phyloP scores from a whole-genome alignment of 2,888 invertebrate genomes.

The Aricia artaxerxes region DNA sequence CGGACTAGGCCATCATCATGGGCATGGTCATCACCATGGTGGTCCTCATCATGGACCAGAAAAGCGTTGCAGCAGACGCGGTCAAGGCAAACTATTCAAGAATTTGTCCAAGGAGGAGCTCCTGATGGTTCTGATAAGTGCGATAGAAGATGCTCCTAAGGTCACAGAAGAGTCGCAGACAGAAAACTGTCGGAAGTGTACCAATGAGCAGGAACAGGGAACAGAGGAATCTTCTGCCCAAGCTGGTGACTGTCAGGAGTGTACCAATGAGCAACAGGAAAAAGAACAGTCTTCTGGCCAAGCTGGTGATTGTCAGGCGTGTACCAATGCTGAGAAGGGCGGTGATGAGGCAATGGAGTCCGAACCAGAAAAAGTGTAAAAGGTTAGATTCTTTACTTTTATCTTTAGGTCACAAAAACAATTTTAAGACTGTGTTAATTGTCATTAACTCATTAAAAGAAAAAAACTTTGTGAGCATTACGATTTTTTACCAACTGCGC shows the following conservation, averaged over 20 bases:
- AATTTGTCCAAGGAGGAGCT: constrained; percentile 19
- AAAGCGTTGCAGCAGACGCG: background rate
- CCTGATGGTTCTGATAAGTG: background rate
- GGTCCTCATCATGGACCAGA: background rate
- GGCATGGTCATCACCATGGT: background rate
- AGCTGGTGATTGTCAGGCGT: background rate
- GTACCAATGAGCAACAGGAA: background rate
- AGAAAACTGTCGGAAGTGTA: background rate
- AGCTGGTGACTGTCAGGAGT: background rate
- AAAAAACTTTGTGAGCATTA: too few species aligned
- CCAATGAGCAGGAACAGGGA: background rate
- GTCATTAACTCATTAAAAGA: too few species aligned
- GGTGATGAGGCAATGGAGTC: background rate
- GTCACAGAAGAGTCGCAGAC: background rate
- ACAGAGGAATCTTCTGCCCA: background rate
- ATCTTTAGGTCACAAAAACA: too few species aligned
- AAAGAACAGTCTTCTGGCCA: background rate
- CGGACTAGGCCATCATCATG: constrained; percentile 8
- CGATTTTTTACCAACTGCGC: too few species aligned
- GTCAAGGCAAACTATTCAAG: background rate
- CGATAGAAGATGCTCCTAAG: constrained; percentile 6
- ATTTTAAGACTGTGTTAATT: too few species aligned
- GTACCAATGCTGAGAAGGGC: background rate
- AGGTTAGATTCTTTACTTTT: background rate
- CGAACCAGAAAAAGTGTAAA: background rate